phyloP scores from a whole-genome alignment of 1,140 invertebrate species.

The Drosophila ogumai region DNA sequence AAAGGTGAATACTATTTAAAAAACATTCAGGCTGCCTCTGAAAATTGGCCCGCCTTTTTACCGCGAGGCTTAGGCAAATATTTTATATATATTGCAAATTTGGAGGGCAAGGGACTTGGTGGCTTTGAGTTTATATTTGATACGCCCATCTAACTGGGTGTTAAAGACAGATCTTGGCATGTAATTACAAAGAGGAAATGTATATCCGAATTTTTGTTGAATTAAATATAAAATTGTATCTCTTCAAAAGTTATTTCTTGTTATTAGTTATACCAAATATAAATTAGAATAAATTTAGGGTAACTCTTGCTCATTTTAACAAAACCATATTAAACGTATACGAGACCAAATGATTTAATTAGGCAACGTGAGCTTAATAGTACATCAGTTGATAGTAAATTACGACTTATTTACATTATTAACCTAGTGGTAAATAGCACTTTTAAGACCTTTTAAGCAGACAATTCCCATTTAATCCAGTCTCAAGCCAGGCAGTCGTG shows the following conservation, averaged over 20 bases:
- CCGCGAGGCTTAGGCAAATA: background rate
- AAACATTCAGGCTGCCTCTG: background rate
- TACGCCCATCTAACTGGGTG: background rate
- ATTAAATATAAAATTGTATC: background rate
- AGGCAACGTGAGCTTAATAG: background rate
- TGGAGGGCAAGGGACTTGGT: background rate
- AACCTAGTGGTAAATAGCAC: slow-evolving; percentile 2
- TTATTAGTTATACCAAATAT: background rate
- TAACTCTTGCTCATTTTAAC: background rate
- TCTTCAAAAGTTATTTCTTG: background rate
- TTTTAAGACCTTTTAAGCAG: slow-evolving; percentile 16
- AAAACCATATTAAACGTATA: too few relatives aligned
- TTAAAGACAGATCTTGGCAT: too few relatives aligned
- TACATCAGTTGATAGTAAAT: background rate
- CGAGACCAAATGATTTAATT: background rate
- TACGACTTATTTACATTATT: background rate
- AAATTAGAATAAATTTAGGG: background rate
- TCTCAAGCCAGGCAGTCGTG: slow-evolving; percentile 13
- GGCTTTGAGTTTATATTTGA: background rate
- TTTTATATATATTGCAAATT: too few relatives aligned
- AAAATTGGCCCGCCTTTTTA: background rate
- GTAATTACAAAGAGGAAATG: background rate
- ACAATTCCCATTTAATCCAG: slow-evolving; percentile 14
- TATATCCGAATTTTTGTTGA: background rate
- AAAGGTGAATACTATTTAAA: background rate